Evolutionary conservation across 2,888 invertebrate species (phyloP).

Genomic region (Monopis laevigella): DNA sequence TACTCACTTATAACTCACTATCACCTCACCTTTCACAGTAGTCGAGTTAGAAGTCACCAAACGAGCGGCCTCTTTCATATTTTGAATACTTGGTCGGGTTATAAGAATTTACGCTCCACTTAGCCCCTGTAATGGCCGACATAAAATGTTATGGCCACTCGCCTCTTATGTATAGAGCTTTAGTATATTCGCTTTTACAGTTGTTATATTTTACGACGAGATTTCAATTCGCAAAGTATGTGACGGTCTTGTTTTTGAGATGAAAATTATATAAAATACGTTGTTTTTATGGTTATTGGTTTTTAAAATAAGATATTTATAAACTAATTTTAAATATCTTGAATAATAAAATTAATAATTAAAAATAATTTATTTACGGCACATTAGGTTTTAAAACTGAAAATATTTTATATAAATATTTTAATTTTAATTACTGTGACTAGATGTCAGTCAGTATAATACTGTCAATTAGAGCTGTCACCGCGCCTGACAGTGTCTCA

Average conservation of each 20-base stretch:
- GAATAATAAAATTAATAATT: too few relatives aligned
- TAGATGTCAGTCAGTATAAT: too few relatives aligned
- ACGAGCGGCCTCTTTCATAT: constrained; percentile 37
- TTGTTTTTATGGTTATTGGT: too few relatives aligned
- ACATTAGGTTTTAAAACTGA: too few relatives aligned
- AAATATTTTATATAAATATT: too few relatives aligned
- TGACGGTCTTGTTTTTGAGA: neutral
- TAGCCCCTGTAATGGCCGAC: constrained; percentile 50
- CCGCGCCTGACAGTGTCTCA: constrained; percentile 45
- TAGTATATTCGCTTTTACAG: constrained; percentile 31
- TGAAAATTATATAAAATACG: too few relatives aligned
- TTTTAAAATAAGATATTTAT: too few relatives aligned
- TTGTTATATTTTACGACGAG: constrained; percentile 27
- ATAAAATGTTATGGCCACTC: constrained; percentile 65
- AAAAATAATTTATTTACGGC: too few relatives aligned
- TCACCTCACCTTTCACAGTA: neutral
- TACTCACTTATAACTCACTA: neutral
- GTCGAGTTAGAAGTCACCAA: neutral
- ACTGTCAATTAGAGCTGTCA: constrained; percentile 51
- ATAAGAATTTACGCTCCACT: constrained; percentile 66
- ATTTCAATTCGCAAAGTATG: constrained; percentile 26
- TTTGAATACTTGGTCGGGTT: constrained; percentile 59
- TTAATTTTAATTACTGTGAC: too few relatives aligned
- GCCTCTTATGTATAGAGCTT: constrained; percentile 58
- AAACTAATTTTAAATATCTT: too few relatives aligned